Evolutionary conservation across 1,140 invertebrate genomes (phyloP).

Genomic region (Vanessa tameamea): DNA sequence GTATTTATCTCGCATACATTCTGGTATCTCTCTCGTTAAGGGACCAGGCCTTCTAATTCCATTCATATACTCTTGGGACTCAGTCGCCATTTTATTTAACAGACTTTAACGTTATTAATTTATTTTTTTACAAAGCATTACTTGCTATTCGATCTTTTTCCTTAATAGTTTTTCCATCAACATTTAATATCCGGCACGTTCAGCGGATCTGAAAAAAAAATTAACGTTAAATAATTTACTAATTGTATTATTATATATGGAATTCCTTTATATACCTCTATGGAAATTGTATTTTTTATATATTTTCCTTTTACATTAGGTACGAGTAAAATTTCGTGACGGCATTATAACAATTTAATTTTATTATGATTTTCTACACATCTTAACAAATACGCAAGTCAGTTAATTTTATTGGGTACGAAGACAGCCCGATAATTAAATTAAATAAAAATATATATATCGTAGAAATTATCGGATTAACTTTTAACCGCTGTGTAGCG

Average conservation of each 20-base stretch:
- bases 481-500: no score
- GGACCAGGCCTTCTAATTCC: slow-evolving; percentile 70
- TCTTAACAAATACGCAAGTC: no score
- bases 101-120: slow-evolving; percentile 14
- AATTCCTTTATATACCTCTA: neutral
- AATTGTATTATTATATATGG: neutral
- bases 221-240: no score
- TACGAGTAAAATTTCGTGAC: no score
- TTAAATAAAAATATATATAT: no score
- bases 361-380: no score
- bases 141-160: slow-evolving; percentile 14
- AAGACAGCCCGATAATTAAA: no score
- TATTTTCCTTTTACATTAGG: no score
- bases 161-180: neutral
- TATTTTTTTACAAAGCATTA: slow-evolving; percentile 23
- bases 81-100: slow-evolving; percentile 57
- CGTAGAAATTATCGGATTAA: no score
- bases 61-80: slow-evolving; percentile 69
- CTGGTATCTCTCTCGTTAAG: slow-evolving; percentile 72
- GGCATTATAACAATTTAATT: no score
- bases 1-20: slow-evolving; percentile 74
- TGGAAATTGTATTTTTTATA: no score
- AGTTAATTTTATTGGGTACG: no score
- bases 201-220: slow-evolving; percentile 25
- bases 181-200: neutral